Evolutionary conservation across 1,140 invertebrate species (phyloP).

Genomic region (Drosophila lacertosa): DNA sequence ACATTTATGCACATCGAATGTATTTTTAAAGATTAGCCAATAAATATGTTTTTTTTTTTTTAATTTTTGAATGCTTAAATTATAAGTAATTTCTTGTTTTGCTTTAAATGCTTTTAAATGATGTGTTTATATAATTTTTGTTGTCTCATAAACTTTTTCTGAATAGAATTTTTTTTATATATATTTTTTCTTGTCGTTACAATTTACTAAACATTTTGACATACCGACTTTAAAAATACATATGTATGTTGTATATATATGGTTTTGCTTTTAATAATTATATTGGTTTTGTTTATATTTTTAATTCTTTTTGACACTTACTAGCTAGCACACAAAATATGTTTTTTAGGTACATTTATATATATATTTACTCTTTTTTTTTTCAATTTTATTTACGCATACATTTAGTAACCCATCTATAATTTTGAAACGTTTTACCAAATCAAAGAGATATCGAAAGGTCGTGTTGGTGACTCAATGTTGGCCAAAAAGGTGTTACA

Average conservation of each 20-base stretch:
- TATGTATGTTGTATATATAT: constrained; percentile 50
- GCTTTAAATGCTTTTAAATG: constrained; percentile 58
- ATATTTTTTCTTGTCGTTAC: constrained; percentile 45
- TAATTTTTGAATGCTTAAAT: constrained; percentile 42
- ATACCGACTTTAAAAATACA: constrained; percentile 41
- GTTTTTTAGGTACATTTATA: constrained; percentile 80
- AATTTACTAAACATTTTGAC: constrained; percentile 72
- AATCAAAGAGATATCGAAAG: constrained; percentile 54
- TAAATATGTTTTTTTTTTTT: constrained; percentile 42
- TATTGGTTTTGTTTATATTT: constrained; percentile 51
- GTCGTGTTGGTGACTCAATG: constrained; percentile 28
- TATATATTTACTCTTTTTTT: constrained; percentile 55
- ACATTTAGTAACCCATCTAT: constrained; percentile 70
- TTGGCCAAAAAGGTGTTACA: constrained; percentile 38
- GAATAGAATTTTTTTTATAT: constrained; percentile 42
- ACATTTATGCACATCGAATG: constrained; percentile 77
- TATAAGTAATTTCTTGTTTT: constrained; percentile 46
- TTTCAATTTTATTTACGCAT: constrained; percentile 68
- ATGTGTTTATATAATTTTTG: constrained; percentile 6
- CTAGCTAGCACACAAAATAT: constrained; percentile 82
- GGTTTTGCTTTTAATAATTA: constrained; percentile 39
- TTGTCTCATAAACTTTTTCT: constrained; percentile 18
- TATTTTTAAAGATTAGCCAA: constrained; percentile 69
- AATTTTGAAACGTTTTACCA: constrained; percentile 52
- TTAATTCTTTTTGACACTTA: constrained; percentile 71